phyloP scores from a whole-genome alignment of 1,140 invertebrate species.

The Neelides sp. region DNA sequence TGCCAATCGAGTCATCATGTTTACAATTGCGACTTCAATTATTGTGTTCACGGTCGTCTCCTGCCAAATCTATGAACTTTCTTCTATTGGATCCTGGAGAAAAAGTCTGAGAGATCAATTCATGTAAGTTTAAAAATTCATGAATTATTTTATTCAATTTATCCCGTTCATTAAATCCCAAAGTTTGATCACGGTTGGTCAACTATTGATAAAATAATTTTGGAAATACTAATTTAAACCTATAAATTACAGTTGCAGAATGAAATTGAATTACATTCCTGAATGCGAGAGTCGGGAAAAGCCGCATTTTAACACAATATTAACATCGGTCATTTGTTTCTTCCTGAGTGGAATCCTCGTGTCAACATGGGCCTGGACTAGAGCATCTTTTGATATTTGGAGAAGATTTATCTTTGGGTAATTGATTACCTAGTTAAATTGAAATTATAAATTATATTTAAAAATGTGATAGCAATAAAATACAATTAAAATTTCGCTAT shows the following conservation, averaged over 20 bases:
- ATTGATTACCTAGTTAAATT: slow-evolving; percentile 25
- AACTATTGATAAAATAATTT: background rate
- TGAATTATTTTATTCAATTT: slow-evolving; percentile 2
- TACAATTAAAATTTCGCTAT: background rate
- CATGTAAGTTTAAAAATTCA: slow-evolving; percentile 49
- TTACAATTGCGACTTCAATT: slow-evolving; percentile 49
- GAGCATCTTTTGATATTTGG: slow-evolving; percentile 67
- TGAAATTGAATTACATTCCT: slow-evolving; percentile 35
- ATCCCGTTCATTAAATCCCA: background rate
- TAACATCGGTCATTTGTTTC: slow-evolving; percentile 64
- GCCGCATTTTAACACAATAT: slow-evolving; percentile 66
- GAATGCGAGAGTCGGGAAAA: slow-evolving; percentile 33
- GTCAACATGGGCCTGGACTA: slow-evolving; percentile 85
- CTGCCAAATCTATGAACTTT: slow-evolving; percentile 67
- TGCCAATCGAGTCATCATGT: slow-evolving; percentile 64
- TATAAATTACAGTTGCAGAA: slow-evolving; percentile 35
- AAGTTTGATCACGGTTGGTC: slow-evolving; percentile 1
- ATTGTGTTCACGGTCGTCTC: slow-evolving; percentile 61
- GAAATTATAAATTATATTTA: background rate
- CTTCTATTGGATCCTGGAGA: slow-evolving; percentile 56
- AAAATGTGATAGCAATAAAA: background rate
- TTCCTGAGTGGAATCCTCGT: slow-evolving; percentile 75
- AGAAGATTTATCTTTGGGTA: slow-evolving; percentile 66
- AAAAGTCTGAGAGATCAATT: slow-evolving; percentile 60
- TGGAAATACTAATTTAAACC: background rate